Evolutionary conservation across 2,113 vertebrate genomes (phyloP).

Genomic region (Saguinus midas): DNA sequence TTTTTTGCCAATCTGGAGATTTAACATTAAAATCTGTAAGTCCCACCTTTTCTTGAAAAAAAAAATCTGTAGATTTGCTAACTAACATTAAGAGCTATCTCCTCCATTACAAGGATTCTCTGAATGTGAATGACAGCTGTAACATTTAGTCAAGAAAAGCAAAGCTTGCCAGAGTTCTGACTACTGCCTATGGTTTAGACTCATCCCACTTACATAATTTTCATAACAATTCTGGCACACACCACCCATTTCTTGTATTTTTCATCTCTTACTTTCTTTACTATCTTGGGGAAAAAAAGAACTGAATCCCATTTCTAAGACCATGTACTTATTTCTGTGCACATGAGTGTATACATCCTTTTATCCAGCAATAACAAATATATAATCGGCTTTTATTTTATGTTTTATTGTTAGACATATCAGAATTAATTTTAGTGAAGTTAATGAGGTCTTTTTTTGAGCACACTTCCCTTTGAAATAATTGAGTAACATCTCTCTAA

Average conservation of each 20-base stretch:
- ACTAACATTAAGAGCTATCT: not conserved
- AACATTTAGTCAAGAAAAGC: not conserved
- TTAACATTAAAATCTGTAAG: not conserved
- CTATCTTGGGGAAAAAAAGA: not conserved
- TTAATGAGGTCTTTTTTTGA: not conserved
- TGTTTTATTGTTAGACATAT: not conserved
- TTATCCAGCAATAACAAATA: not conserved
- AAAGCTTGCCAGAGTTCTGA: not conserved
- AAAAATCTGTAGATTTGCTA: not conserved
- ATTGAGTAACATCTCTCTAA: not conserved
- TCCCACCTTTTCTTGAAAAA: not conserved
- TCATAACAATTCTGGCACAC: not conserved
- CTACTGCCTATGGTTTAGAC: not conserved
- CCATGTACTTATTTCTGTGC: not conserved
- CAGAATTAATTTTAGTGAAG: not conserved
- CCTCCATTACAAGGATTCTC: not conserved
- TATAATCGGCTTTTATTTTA: not conserved
- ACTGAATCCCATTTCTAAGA: not conserved
- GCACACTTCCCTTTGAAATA: not conserved
- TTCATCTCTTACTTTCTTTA: not conserved
- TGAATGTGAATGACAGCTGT: not conserved
- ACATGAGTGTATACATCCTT: not conserved
- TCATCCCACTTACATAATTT: not conserved
- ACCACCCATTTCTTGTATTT: not conserved
- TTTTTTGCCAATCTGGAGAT: not conserved